Evolutionary conservation across 2,888 invertebrate species (phyloP).

Genomic region (Petrophora chlorosata): DNA sequence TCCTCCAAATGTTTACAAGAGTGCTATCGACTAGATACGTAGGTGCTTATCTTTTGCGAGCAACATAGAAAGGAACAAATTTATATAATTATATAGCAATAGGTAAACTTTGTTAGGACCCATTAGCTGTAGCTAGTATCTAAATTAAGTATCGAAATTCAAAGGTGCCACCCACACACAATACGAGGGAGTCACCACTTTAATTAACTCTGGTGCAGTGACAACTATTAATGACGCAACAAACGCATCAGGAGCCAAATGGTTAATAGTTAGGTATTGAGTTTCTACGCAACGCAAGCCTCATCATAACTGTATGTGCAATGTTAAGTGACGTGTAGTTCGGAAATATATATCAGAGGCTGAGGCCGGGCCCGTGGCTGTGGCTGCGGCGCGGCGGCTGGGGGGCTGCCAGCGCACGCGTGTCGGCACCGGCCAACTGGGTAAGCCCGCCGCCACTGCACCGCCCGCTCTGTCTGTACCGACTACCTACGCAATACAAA

Average conservation of each 20-base stretch:
- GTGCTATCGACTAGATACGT: conserved; percentile 1
- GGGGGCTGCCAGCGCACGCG: conserved; percentile 19
- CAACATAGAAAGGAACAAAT: no score
- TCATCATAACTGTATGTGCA: conserved; percentile 39
- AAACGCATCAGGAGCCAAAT: conserved; percentile 57
- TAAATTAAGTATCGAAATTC: conserved; percentile 14
- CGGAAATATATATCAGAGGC: conserved; percentile 64
- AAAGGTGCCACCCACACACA: conserved; percentile 20
- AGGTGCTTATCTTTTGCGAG: no score
- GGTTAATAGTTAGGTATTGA: no score
- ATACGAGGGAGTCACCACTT: conserved; percentile 37
- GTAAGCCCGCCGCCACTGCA: neutral
- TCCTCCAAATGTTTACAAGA: conserved; percentile 14
- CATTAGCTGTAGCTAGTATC: conserved; percentile 1
- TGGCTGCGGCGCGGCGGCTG: conserved; percentile 48
- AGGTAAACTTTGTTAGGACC: no score
- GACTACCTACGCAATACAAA: neutral
- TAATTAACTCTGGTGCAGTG: conserved; percentile 58
- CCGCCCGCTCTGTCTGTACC: conserved; percentile 2
- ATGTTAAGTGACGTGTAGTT: conserved; percentile 55
- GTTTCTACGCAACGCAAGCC: conserved; percentile 44
- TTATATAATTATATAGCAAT: no score
- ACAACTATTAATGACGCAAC: conserved; percentile 61
- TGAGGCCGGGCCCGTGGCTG: conserved; percentile 56
- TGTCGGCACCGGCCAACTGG: neutral